phyloP scores from a whole-genome alignment of 2,888 invertebrate genomes.

The Xylocampa areola region DNA sequence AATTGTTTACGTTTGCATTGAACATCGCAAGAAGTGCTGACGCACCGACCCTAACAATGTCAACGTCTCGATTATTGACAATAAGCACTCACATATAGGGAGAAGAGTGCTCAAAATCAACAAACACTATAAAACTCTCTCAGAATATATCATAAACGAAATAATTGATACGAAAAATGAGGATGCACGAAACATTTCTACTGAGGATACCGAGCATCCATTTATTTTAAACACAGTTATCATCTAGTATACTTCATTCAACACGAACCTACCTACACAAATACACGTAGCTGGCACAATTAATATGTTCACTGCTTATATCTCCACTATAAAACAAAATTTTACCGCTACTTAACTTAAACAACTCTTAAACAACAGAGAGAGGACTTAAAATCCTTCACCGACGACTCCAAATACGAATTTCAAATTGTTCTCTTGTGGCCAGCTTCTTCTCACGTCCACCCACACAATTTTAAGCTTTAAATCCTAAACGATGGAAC shows the following conservation, averaged over 20 bases:
- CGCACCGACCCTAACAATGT: slow-evolving; percentile 59
- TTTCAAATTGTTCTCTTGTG: slow-evolving; percentile 86
- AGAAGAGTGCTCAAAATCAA: slow-evolving; percentile 51
- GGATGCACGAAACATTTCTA: slow-evolving; percentile 57
- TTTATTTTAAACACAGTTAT: slow-evolving; percentile 72
- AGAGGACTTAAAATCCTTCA: slow-evolving; percentile 88
- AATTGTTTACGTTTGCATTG: slow-evolving; percentile 54
- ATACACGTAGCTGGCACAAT: slow-evolving; percentile 77
- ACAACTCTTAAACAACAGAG: slow-evolving; percentile 83
- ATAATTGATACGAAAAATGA: slow-evolving; percentile 53
- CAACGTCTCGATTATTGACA: slow-evolving; percentile 55
- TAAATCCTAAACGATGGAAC: slow-evolving; percentile 24
- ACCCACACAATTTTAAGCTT: slow-evolving; percentile 58
- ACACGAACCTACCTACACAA: slow-evolving; percentile 67
- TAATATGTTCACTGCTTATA: slow-evolving; percentile 83
- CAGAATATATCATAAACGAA: slow-evolving; percentile 50
- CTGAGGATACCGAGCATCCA: slow-evolving; percentile 54
- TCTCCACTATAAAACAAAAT: slow-evolving; percentile 81
- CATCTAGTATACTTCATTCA: slow-evolving; percentile 71
- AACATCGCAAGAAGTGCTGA: slow-evolving; percentile 54
- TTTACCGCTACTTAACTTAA: slow-evolving; percentile 85
- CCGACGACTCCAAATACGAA: slow-evolving; percentile 86
- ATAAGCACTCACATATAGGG: slow-evolving; percentile 54
- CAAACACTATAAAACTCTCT: slow-evolving; percentile 50
- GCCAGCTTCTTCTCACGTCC: slow-evolving; percentile 73